Evolutionary conservation across 2,113 vertebrate species (phyloP), one percentile per base, ranked within the genome.

Genomic region (Elachura formosa): DNA sequence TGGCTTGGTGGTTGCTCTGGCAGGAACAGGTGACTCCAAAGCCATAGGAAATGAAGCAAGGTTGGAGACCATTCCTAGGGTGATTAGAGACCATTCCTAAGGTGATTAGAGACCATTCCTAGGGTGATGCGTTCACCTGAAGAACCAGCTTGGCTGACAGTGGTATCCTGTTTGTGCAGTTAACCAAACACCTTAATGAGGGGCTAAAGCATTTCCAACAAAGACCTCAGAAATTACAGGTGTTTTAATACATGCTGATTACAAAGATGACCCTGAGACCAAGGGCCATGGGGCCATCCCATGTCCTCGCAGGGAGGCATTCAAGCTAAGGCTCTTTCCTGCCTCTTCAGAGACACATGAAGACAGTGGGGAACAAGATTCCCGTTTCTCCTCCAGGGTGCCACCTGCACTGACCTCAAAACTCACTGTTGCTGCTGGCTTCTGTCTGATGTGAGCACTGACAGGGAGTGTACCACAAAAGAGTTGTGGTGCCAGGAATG

Each of bases 221-320:
- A 95, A 91, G 86, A 75, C 79, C 94, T 87, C 91, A 92, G 84
- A 93, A 97, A 97, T 97, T 79, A 93, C 86, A 97, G 93, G 84
- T 90, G 89, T 91, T 94, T 96, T 83, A 97, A 86, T 90, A 93
- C 56, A 58, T 43, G 76, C 49, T 89, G 79, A 80, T 96, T 94
- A 84, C 91, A 94, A 22, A 95, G 92, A 59, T 91, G 77, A 96
- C 46, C 90, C 75, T 1, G 41, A 48, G 64, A 95, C 73, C 92
- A 90, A 69, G 84, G 36, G 26, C 61, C 36, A 54, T 14, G 54
- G 45, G 77, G 83, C 64, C 52, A 52, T 15, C 31, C 76, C 43
- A 48, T 0, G 10, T 38, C 48, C 56, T 72, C 0, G 0, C 1
- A 67, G 63, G 55, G 63, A 83, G 19, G 58, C 31, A 33, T 45